These are phyloP conservation scores for Xenopus petersii DNA, from an alignment of 2,797 vertebrate genomes.

Conservation along the genomic window DNA sequence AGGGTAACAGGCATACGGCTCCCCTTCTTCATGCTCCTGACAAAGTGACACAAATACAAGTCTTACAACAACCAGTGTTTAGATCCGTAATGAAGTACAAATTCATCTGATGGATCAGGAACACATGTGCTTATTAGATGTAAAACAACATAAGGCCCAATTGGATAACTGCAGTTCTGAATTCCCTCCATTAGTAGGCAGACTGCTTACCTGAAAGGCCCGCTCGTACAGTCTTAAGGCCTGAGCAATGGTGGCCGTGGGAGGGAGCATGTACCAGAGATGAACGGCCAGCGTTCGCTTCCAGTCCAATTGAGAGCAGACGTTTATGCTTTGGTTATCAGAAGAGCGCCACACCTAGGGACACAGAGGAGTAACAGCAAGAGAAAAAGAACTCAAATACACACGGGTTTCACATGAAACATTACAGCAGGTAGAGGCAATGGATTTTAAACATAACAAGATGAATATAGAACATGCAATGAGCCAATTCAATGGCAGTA, in stretches of 20 bases:
- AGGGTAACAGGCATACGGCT: slow-evolving; percentile 81
- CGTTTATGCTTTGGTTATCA: slow-evolving; percentile 74
- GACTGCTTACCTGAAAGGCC: slow-evolving; percentile 79
- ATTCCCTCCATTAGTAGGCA: no score
- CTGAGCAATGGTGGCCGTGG: slow-evolving; percentile 83
- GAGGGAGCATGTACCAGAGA: slow-evolving; percentile 93
- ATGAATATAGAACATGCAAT: no score
- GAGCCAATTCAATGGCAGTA: no score
- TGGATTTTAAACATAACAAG: no score
- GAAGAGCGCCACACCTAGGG: slow-evolving; percentile 88
- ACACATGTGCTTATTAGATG: no score
- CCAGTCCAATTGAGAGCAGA: slow-evolving; percentile 88
- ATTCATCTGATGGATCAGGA: no score
- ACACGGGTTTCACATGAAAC: no score
- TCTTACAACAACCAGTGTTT: not conserved
- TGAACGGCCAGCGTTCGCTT: slow-evolving; percentile 87
- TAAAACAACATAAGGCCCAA: no score
- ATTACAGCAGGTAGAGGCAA: no score
- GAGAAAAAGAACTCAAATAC: no score
- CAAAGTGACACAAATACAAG: not conserved
- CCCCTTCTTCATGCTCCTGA: slow-evolving; percentile 73
- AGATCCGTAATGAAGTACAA: no score
- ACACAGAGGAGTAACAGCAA: not conserved
- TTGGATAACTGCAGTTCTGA: no score
- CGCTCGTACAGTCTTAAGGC: slow-evolving; percentile 81